A percentile compares a stretch with the other conserved stretches of the same genome.
Evolutionary conservation across 2,888 invertebrate species (phyloP).

Genomic region (Lamellibrachia satsuma): DNA sequence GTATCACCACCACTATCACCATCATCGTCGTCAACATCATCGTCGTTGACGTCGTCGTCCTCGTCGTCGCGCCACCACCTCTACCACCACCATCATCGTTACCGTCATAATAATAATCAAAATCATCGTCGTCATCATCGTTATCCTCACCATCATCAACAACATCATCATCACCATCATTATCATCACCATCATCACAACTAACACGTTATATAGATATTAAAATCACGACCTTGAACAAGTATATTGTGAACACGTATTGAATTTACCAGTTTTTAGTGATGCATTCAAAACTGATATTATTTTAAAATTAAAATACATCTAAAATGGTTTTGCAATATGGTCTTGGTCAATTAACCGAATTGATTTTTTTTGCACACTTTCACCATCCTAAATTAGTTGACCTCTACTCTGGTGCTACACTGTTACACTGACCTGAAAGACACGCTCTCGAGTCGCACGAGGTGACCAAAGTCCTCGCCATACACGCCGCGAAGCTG

Average conservation of each 20-base stretch:
- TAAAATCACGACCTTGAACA: neutral
- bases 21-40: too few species aligned
- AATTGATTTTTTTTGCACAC: neutral
- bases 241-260: neutral
- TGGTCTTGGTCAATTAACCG: neutral
- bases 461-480: slow-evolving; percentile 17
- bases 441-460: slow-evolving; percentile 3
- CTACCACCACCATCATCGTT: too few species aligned
- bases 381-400: neutral
- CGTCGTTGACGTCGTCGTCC: too few species aligned
- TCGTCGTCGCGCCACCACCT: too few species aligned
- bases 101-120: too few species aligned
- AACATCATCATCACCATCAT: too few species aligned
- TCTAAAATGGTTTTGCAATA: neutral
- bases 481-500: neutral
- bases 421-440: neutral
- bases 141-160: too few species aligned
- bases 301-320: neutral
- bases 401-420: neutral
- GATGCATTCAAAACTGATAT: neutral
- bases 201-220: neutral
- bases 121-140: too few species aligned
- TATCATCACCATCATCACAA: too few species aligned
- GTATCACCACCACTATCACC: too few species aligned
- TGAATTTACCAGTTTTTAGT: too few species aligned